Evolutionary conservation across 1,140 invertebrate genomes (phyloP), one percentile per base, ranked within the genome.

Genomic region (Pogonomyrmex barbatus): DNA sequence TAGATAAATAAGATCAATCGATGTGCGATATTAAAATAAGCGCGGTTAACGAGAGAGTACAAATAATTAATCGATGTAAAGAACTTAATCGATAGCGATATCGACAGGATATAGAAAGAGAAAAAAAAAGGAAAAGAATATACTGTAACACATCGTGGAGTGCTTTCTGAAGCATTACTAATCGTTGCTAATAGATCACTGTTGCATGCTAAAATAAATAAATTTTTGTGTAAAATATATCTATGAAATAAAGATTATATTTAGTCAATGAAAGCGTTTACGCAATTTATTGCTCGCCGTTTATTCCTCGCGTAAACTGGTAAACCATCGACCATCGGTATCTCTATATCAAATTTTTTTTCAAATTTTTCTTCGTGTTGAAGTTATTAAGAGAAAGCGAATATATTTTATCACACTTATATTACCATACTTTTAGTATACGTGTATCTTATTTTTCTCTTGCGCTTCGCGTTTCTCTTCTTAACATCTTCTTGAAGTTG

Each of bases 211-310:
- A 88, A 86, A 87, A 71, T 89, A 89, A 91, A 87, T 89, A 87
- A 90, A 93, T 91, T 93, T 93, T 93, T 93, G 82, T 93, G 89
- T 93, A 92, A 91, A 83, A 62, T 89, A 88, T 89, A 91, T 89
- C 63, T 90, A 91, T 88, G 79, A 88, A 92, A 93, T 91, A 93
- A 93, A 92, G 91, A 91, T 91, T 92, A 92, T 92, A 92, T 92
- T 92, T 91, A 92, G 89, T 92, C 91, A 92, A 79, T 82, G 68
- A 73, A 83, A 60, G 68, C 42, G 54, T 83, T 83, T n/a, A 73
- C n/a, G 17, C 30, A 60, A 50, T 75, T 83, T 39, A 60, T 60
- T 83, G n/a, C 6, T 36, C 30, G 17, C 1, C 42, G 2, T 17
- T 54, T n/a, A 39, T 45, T 39, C 6, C 3, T 2, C 12, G 12